Evolutionary conservation across 2,888 invertebrate genomes (phyloP).

Genomic region (Linyphia triangularis): DNA sequence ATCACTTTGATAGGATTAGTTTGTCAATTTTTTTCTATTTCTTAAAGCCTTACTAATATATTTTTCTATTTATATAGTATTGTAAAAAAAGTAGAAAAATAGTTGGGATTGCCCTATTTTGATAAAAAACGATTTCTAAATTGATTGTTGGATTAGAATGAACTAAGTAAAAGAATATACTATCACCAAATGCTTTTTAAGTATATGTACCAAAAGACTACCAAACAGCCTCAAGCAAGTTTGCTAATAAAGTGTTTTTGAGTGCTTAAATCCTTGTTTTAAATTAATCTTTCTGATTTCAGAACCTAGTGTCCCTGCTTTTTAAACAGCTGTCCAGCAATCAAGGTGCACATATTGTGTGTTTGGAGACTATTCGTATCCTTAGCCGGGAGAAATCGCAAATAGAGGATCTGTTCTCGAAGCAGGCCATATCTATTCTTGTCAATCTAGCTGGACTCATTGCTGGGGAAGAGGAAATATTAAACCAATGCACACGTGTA

Average conservation of each 20-base stretch:
- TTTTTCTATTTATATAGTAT: too few relatives aligned
- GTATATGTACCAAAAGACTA: not conserved
- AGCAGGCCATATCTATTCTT: constrained; percentile 85
- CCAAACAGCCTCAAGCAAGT: not conserved
- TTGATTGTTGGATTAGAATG: too few relatives aligned
- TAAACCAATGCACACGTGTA: constrained; percentile 74
- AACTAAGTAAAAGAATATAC: too few relatives aligned
- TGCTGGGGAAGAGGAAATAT: constrained; percentile 76
- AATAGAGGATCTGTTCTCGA: constrained; percentile 85
- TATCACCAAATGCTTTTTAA: too few relatives aligned
- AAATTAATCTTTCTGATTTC: not conserved
- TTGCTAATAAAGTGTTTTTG: not conserved
- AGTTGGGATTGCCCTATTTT: too few relatives aligned
- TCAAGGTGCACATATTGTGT: constrained; percentile 82
- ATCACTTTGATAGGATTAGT: too few relatives aligned
- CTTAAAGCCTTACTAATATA: too few relatives aligned
- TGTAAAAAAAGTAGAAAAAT: too few relatives aligned
- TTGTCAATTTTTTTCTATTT: too few relatives aligned
- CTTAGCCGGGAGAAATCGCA: constrained; percentile 89
- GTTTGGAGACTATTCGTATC: constrained; percentile 84
- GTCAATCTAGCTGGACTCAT: constrained; percentile 84
- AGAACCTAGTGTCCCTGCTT: constrained; percentile 81
- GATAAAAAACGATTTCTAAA: too few relatives aligned
- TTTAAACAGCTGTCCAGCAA: constrained; percentile 76
- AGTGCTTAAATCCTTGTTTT: not conserved